Conservation (phyloP, 2,797 vertebrate genomes). For the Limnodromus scolopaceus region DNA sequence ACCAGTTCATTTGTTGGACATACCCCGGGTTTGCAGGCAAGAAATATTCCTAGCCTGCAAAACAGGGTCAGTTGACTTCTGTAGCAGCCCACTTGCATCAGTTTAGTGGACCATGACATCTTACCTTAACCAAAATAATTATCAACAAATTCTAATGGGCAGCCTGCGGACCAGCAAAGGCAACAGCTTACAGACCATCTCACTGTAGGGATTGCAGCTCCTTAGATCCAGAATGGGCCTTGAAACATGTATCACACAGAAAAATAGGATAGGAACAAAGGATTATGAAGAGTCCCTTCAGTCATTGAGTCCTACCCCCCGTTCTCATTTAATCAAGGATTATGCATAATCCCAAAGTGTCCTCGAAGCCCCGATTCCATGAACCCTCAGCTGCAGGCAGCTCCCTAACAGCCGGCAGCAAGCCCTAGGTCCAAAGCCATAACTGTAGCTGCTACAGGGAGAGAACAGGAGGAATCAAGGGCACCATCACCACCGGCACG, state of each 20-base stretch:
- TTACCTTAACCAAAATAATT: not conserved
- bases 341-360: not conserved
- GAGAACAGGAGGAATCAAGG: not conserved
- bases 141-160: not conserved
- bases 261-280: not conserved
- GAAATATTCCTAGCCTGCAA: not conserved
- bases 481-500: accelerated
- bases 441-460: not conserved
- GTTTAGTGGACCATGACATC: not conserved
- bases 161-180: not conserved
- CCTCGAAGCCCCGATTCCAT: not conserved
- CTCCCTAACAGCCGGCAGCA: not conserved
- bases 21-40: not conserved
- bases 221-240: not conserved
- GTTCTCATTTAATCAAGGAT: not conserved
- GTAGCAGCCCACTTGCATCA: not conserved
- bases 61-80: not conserved
- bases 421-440: not conserved
- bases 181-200: not conserved
- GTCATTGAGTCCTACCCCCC: not conserved
- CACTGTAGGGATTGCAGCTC: not conserved
- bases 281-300: not conserved
- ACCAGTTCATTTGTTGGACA: not conserved
- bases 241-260: not conserved
- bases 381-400: not conserved